Evolutionary conservation across 2,888 invertebrate species (phyloP).

Genomic region (Eumerus sabulonum): DNA sequence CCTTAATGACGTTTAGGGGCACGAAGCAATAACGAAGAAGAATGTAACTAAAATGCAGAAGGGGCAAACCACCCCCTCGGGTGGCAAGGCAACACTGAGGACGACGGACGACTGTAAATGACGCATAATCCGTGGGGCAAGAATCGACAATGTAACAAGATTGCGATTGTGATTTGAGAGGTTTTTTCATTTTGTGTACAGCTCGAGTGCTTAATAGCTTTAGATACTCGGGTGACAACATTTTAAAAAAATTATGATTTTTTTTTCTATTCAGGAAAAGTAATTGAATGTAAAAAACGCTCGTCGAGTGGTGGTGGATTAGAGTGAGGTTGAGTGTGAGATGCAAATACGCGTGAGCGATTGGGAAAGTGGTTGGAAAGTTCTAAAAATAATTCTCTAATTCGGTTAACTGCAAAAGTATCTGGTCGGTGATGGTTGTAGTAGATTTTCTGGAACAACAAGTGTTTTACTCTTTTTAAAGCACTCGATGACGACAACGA

Average conservation of each 20-base stretch:
- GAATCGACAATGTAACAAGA: background rate
- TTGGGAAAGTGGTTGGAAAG: slow-evolving; percentile 7
- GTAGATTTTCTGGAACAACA: slow-evolving; percentile 49
- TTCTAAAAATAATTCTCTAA: slow-evolving; percentile 45
- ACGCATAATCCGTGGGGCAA: background rate
- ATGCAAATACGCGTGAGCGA: too few relatives aligned
- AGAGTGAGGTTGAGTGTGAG: too few relatives aligned
- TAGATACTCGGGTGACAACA: slow-evolving; percentile 8
- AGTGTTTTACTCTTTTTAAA: slow-evolving; percentile 26
- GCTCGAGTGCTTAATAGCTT: slow-evolving; percentile 26
- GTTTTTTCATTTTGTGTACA: slow-evolving; percentile 9
- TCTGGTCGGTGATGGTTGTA: slow-evolving; percentile 3
- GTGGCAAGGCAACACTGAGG: too few relatives aligned
- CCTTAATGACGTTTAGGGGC: slow-evolving; percentile 24
- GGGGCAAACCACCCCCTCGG: too few relatives aligned
- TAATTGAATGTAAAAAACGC: slow-evolving; percentile 53
- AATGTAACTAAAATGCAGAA: background rate
- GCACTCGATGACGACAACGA: slow-evolving; percentile 10
- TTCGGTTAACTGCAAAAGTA: slow-evolving; percentile 42
- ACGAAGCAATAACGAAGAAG: background rate
- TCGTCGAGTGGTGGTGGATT: slow-evolving; percentile 5
- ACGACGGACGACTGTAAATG: too few relatives aligned
- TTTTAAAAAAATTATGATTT: too few relatives aligned
- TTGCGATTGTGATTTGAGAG: background rate
- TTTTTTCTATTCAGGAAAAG: slow-evolving; percentile 20